Conservation (phyloP, 2,888 invertebrate species). For the Dolomedes plantarius region DNA sequence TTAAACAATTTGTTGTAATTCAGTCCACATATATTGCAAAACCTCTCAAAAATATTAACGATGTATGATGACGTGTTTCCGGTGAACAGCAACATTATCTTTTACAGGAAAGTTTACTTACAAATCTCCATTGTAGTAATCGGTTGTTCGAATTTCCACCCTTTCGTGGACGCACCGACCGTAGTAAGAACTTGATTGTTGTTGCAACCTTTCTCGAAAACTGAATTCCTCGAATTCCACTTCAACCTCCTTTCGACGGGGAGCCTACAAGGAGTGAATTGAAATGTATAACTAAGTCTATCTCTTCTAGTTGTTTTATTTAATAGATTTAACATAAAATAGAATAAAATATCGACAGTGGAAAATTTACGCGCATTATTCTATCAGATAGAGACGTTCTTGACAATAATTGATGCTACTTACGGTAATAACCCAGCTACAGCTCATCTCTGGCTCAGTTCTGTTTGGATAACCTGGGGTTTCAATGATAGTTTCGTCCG, state of each 20-base stretch:
- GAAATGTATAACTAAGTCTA: background rate
- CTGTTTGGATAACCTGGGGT: constrained; percentile 72
- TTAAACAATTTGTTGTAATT: no score
- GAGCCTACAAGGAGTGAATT: constrained; percentile 45
- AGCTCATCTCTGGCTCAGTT: constrained; percentile 62
- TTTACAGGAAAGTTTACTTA: constrained; percentile 61
- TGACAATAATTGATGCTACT: no score
- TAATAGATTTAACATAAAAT: no score
- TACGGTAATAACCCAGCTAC: constrained; percentile 72
- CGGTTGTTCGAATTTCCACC: constrained; percentile 70
- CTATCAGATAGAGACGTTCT: no score
- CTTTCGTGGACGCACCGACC: constrained; percentile 66
- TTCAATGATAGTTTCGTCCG: constrained; percentile 62
- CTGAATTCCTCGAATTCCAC: constrained; percentile 71
- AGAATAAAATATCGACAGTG: no score
- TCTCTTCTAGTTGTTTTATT: background rate
- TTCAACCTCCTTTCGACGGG: constrained; percentile 59
- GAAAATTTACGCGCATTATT: no score
- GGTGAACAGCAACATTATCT: no score
- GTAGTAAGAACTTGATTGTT: constrained; percentile 52
- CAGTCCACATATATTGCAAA: no score
- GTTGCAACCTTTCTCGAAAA: constrained; percentile 60
- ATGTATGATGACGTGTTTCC: no score
- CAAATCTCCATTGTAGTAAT: constrained; percentile 68
- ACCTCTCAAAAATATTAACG: no score